phyloP scores from a whole-genome alignment of 1,140 invertebrate genomes.

The Drosophila lowei region DNA sequence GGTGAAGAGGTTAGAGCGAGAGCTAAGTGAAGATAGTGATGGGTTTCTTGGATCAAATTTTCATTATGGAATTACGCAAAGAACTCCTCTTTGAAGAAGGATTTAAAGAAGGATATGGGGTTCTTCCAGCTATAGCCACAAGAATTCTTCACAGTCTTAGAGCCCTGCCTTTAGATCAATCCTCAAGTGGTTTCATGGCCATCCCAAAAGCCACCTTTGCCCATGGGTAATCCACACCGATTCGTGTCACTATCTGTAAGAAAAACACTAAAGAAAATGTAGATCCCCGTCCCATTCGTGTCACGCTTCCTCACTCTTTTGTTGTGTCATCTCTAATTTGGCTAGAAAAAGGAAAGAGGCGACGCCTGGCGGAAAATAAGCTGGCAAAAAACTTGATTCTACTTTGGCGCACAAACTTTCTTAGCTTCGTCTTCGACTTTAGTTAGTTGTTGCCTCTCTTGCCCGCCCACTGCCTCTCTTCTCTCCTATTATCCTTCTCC shows the following conservation, averaged over 20 bases:
- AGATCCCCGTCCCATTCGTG: background rate
- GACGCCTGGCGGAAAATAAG: slow-evolving; percentile 67
- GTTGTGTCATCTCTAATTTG: slow-evolving; percentile 26
- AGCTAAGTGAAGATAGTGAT: background rate
- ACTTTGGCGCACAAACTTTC: slow-evolving; percentile 71
- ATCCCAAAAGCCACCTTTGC: no score
- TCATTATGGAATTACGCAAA: no score
- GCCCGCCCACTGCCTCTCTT: background rate
- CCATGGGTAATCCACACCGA: no score
- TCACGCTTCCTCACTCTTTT: background rate
- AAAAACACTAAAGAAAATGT: no score
- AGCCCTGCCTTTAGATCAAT: no score
- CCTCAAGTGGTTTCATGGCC: no score
- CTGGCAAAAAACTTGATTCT: slow-evolving; percentile 71
- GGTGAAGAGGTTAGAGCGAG: background rate
- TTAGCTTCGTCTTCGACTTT: slow-evolving; percentile 63
- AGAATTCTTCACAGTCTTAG: no score
- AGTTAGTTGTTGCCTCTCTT: slow-evolving; percentile 30
- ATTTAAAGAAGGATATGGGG: no score
- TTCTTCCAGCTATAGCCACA: no score
- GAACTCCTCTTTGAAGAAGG: no score
- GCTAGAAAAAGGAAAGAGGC: slow-evolving; percentile 54
- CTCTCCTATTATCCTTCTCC: slow-evolving; percentile 2
- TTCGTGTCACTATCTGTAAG: no score
- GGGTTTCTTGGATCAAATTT: no score